Evolutionary conservation across 2,113 vertebrate species (phyloP).

Genomic region (Rhinolophus sinicus): DNA sequence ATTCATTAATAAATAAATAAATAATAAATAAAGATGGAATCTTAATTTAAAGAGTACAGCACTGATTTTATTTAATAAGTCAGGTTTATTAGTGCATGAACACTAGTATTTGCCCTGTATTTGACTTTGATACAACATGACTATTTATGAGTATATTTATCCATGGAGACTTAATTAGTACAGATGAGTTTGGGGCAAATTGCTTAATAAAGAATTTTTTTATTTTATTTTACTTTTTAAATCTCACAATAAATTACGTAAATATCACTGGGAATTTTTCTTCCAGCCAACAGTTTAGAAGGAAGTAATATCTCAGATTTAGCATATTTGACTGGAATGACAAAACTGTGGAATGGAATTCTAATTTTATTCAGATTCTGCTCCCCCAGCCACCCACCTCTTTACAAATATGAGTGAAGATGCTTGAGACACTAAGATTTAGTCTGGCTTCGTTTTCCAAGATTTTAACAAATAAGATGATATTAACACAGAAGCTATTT

Average conservation of each 20-base stretch:
- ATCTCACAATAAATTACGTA: conserved; percentile 57
- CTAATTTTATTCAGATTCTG: background rate
- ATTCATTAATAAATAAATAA: background rate
- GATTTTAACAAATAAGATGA: conserved; percentile 23
- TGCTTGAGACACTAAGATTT: background rate
- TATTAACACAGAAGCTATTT: conserved; percentile 7
- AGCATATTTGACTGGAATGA: conserved; percentile 47
- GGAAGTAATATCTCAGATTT: conserved; percentile 22
- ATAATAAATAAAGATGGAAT: background rate
- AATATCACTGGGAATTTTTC: conserved; percentile 54
- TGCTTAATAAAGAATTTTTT: conserved; percentile 60
- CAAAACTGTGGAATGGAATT: background rate
- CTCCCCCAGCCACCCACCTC: background rate
- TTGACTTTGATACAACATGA: conserved; percentile 73
- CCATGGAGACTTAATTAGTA: conserved; percentile 54
- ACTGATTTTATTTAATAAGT: conserved; percentile 49
- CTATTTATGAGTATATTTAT: conserved; percentile 44
- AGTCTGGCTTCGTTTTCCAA: background rate
- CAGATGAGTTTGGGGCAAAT: conserved; percentile 62
- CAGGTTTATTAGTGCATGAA: conserved; percentile 36
- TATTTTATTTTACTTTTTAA: conserved; percentile 2
- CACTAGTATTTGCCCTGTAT: conserved; percentile 59
- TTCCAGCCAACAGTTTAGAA: conserved; percentile 48
- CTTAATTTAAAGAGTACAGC: conserved; percentile 66
- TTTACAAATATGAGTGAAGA: background rate